Percentiles rank a stretch among this genome's conserved stretches.
phyloP scores from a whole-genome alignment of 2,888 invertebrate species.

The Drosophila fulvimacula region DNA sequence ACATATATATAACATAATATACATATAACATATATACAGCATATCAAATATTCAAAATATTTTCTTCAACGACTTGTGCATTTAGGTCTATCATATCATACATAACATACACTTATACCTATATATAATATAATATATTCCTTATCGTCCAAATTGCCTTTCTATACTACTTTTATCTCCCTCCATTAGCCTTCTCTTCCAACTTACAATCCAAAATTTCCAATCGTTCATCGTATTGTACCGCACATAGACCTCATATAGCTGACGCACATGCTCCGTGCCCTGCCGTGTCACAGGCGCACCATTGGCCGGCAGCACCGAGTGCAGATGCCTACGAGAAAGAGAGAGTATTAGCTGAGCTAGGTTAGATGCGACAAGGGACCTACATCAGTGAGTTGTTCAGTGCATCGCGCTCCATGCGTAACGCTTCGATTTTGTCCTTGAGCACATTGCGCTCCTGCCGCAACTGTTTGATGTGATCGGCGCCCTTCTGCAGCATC shows the following conservation, averaged over 20 bases:
- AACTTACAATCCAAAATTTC: slow-evolving; percentile 98
- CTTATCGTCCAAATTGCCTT: too few relatives aligned
- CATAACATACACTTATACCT: too few relatives aligned
- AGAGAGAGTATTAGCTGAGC: not conserved
- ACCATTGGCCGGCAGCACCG: slow-evolving; percentile 97
- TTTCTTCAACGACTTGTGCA: too few relatives aligned
- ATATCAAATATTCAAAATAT: too few relatives aligned
- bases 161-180: too few relatives aligned
- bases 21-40: too few relatives aligned
- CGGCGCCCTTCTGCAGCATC: slow-evolving; percentile 98
- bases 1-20: too few relatives aligned
- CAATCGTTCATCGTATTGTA: slow-evolving; percentile 95
- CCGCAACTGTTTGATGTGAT: slow-evolving; percentile 95
- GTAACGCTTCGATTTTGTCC: slow-evolving; percentile 94
- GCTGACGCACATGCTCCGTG: slow-evolving; percentile 95
- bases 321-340: slow-evolving; percentile 93
- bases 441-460: slow-evolving; percentile 93
- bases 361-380: accelerated
- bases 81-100: too few relatives aligned
- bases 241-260: slow-evolving; percentile 96
- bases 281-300: slow-evolving; percentile 96
- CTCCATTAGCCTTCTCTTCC: not conserved
- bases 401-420: slow-evolving; percentile 95
- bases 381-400: slow-evolving; percentile 94
- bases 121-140: too few relatives aligned